These are phyloP conservation scores for Mallateleia sp. DNA, from an alignment of 2,888 invertebrate genomes.

Conservation along the genomic window DNA sequence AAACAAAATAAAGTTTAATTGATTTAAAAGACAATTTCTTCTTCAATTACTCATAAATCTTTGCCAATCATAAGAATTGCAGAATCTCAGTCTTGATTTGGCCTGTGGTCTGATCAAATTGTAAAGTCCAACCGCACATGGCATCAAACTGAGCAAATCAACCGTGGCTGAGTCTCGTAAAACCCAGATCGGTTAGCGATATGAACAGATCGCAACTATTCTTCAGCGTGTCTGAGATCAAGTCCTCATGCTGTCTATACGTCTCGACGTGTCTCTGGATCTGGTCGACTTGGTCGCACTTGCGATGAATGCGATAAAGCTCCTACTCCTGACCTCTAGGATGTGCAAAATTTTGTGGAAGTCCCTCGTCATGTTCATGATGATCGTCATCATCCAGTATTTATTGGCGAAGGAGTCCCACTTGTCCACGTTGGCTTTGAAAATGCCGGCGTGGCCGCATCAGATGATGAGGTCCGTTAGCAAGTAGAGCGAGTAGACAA, in stretches of 20 bases:
- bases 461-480: constrained; percentile 97
- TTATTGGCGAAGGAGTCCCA: constrained; percentile 94
- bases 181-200: constrained; percentile 95
- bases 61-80: too few relatives aligned
- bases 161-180: constrained; percentile 94
- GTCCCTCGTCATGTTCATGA: constrained; percentile 95
- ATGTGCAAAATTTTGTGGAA: constrained; percentile 95
- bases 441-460: constrained; percentile 94
- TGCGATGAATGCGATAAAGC: constrained; percentile 19
- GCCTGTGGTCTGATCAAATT: too few relatives aligned
- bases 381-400: constrained; percentile 96
- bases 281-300: constrained; percentile 57
- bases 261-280: constrained; percentile 70
- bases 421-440: constrained; percentile 93
- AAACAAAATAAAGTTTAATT: too few relatives aligned
- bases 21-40: too few relatives aligned
- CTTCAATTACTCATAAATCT: too few relatives aligned
- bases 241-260: constrained; percentile 91
- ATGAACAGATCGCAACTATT: constrained; percentile 97
- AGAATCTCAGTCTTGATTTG: too few relatives aligned
- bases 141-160: constrained; percentile 95
- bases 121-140: constrained; percentile 95
- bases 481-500: constrained; percentile 94
- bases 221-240: constrained; percentile 95
- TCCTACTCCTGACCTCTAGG: constrained; percentile 89